phyloP scores from a whole-genome alignment of 1,140 invertebrate genomes.

The Pseudoatta argentina region DNA sequence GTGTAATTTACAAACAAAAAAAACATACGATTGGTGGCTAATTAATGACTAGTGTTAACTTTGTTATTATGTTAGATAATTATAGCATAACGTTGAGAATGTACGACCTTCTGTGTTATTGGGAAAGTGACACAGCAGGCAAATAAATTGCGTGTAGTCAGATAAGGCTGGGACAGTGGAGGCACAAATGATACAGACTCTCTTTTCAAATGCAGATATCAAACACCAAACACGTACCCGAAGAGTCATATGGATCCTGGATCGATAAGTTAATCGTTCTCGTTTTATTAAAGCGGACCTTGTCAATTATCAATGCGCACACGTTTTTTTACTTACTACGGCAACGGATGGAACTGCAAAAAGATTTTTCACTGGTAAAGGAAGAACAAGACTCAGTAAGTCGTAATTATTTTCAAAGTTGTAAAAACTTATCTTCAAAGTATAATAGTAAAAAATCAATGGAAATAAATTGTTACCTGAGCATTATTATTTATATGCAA shows the following conservation, averaged over 20 bases:
- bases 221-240: neutral
- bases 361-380: neutral
- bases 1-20: neutral
- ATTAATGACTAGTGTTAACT: neutral
- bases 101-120: slow-evolving; percentile 30
- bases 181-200: slow-evolving; percentile 4
- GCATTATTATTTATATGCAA: neutral
- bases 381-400: neutral
- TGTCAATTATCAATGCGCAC: neutral
- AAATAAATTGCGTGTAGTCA: slow-evolving; percentile 27
- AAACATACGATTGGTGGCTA: neutral
- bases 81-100: neutral
- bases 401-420: neutral
- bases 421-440: neutral
- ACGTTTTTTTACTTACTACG: neutral
- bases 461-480: neutral
- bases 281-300: neutral
- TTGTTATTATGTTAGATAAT: neutral
- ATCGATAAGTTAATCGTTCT: neutral
- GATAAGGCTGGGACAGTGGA: slow-evolving; percentile 25
- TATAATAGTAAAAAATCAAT: neutral
- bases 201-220: slow-evolving; percentile 18
- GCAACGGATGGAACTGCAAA: neutral
- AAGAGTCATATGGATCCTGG: slow-evolving; percentile 2
- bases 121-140: slow-evolving; percentile 42